Evolutionary conservation across 2,797 vertebrate genomes (phyloP).

Genomic region (Dermochelys coriacea): DNA sequence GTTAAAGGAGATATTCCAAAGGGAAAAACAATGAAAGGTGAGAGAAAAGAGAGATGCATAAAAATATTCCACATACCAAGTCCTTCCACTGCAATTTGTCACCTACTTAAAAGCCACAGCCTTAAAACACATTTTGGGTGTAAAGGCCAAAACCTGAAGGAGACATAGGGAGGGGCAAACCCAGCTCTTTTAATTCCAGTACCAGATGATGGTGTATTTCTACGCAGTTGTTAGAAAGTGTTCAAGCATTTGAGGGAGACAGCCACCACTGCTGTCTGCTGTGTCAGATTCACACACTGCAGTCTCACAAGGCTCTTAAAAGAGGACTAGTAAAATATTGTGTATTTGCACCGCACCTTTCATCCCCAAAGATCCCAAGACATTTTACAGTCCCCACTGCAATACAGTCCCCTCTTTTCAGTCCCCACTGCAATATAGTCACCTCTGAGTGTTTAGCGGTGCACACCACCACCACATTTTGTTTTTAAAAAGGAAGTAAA

Average conservation of each 20-base stretch:
- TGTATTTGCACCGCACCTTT: conserved; percentile 77
- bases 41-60: conserved; percentile 65
- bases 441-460: conserved; percentile 66
- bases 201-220: conserved; percentile 74
- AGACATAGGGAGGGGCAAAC: conserved; percentile 39
- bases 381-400: conserved; percentile 37
- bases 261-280: conserved; percentile 20
- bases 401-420: conserved; percentile 47
- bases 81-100: conserved; percentile 69
- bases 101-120: conserved; percentile 71
- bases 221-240: conserved; percentile 32
- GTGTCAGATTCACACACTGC: conserved; percentile 70
- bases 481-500: conserved; percentile 69
- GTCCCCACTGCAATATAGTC: background rate
- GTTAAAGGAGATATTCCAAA: conserved; percentile 72
- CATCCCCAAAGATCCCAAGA: conserved; percentile 67
- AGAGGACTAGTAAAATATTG: conserved; percentile 31
- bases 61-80: conserved; percentile 59
- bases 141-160: conserved; percentile 70
- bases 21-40: conserved; percentile 71
- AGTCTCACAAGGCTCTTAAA: conserved; percentile 1
- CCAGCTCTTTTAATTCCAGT: conserved; percentile 66
- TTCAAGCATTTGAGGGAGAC: conserved; percentile 58
- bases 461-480: conserved; percentile 56
- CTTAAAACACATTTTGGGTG: conserved; percentile 68